A percentile compares a stretch with the other conserved stretches of the same genome.
Conservation (phyloP, 2,113 vertebrate species). For the Phalacrocorax carbo region DNA sequence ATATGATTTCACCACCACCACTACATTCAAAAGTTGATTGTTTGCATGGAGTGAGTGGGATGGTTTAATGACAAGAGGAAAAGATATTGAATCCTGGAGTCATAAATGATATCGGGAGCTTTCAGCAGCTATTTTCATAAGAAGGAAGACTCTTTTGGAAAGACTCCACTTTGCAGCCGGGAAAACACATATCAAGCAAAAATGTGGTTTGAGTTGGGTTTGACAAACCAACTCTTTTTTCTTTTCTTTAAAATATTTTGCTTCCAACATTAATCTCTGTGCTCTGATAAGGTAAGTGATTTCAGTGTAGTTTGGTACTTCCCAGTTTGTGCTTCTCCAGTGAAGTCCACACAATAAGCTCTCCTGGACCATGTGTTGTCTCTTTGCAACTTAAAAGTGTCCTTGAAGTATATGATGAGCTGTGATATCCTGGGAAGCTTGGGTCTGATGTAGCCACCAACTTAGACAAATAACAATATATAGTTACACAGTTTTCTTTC, state of each 20-base stretch:
- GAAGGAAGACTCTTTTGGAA: background rate
- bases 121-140: conserved; percentile 14
- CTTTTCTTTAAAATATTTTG: background rate
- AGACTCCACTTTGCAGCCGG: background rate
- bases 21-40: background rate
- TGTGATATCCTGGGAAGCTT: background rate
- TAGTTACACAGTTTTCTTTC: background rate
- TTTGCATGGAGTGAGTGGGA: background rate
- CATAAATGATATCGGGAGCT: background rate
- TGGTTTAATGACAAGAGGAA: background rate
- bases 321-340: background rate
- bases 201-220: background rate
- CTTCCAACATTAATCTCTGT: background rate
- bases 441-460: background rate
- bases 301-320: background rate
- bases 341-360: background rate
- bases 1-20: too few relatives aligned
- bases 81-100: background rate
- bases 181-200: background rate
- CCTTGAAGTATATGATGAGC: background rate
- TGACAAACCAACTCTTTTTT: background rate
- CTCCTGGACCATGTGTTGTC: background rate
- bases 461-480: background rate
- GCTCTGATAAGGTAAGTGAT: background rate
- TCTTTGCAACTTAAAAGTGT: background rate